phyloP scores from a whole-genome alignment of 2,797 vertebrate genomes.

The Enteromius mattozi region DNA sequence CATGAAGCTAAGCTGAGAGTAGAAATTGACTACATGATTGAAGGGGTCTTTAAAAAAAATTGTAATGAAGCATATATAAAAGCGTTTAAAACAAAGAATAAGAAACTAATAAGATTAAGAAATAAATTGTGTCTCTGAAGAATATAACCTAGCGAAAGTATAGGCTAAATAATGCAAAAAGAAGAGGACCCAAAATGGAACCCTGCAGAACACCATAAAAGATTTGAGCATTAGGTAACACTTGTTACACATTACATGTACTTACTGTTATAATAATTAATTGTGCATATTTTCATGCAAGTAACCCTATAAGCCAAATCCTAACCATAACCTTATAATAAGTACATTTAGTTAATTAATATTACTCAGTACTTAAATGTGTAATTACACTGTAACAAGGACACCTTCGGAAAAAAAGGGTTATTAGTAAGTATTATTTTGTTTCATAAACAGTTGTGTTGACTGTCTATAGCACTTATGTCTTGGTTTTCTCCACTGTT shows the following conservation, averaged over 20 bases:
- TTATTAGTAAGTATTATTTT: too few species aligned
- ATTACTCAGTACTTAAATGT: too few species aligned
- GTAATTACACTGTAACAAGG: too few species aligned
- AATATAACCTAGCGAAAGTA: not conserved
- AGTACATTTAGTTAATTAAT: too few species aligned
- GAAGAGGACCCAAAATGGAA: not conserved
- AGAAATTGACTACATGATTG: not conserved
- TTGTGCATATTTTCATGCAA: too few species aligned
- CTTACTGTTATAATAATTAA: too few species aligned
- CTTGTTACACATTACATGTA: too few species aligned
- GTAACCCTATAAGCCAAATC: too few species aligned
- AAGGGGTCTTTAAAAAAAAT: not conserved
- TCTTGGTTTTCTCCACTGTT: conserved; percentile 24
- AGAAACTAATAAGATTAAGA: not conserved
- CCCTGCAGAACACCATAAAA: not conserved
- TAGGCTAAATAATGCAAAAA: conserved; percentile 1
- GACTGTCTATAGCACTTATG: conserved; percentile 19
- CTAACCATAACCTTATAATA: too few species aligned
- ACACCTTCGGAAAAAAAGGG: too few species aligned
- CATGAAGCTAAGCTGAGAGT: not conserved
- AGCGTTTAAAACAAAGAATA: not conserved
- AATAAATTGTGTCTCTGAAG: not conserved
- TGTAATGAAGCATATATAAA: not conserved
- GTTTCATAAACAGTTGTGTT: not conserved
- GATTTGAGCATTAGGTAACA: not conserved